These are phyloP conservation scores for Tachina grossa DNA, from an alignment of 2,888 invertebrate genomes.

Conservation along the genomic window DNA sequence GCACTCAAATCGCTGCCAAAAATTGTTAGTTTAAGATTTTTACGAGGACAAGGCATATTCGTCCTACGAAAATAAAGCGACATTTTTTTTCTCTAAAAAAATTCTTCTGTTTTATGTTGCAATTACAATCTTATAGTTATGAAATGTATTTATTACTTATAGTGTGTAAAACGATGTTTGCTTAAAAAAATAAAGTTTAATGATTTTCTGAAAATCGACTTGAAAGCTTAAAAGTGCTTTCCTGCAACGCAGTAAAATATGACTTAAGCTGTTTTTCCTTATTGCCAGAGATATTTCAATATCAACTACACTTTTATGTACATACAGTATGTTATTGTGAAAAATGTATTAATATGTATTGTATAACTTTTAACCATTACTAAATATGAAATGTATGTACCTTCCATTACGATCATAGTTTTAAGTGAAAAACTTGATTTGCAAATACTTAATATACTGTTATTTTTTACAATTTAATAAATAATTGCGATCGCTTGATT, in stretches of 20 bases:
- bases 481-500: too few relatives aligned
- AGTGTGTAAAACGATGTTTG: too few relatives aligned
- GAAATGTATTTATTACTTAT: slow-evolving; percentile 58
- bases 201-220: too few relatives aligned
- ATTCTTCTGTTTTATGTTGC: slow-evolving; percentile 41
- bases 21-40: slow-evolving; percentile 32
- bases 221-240: too few relatives aligned
- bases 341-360: slow-evolving; percentile 47
- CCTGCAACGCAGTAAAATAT: too few relatives aligned
- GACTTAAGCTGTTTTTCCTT: too few relatives aligned
- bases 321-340: slow-evolving; percentile 1
- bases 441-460: too few relatives aligned
- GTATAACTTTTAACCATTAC: slow-evolving; percentile 42
- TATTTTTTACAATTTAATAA: too few relatives aligned
- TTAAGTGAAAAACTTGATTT: slow-evolving; percentile 14
- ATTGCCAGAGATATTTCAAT: slow-evolving; percentile 2
- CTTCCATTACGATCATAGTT: slow-evolving; percentile 46
- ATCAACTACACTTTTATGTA: too few relatives aligned
- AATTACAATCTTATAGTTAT: slow-evolving; percentile 24
- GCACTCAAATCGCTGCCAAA: slow-evolving; percentile 48
- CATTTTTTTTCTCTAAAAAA: background rate
- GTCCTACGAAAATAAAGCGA: slow-evolving; percentile 17
- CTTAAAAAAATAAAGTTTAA: too few relatives aligned
- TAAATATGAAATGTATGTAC: slow-evolving; percentile 63
- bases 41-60: background rate